Conservation (phyloP, 2,888 invertebrate genomes). For the Trissolcus brochymenae region DNA sequence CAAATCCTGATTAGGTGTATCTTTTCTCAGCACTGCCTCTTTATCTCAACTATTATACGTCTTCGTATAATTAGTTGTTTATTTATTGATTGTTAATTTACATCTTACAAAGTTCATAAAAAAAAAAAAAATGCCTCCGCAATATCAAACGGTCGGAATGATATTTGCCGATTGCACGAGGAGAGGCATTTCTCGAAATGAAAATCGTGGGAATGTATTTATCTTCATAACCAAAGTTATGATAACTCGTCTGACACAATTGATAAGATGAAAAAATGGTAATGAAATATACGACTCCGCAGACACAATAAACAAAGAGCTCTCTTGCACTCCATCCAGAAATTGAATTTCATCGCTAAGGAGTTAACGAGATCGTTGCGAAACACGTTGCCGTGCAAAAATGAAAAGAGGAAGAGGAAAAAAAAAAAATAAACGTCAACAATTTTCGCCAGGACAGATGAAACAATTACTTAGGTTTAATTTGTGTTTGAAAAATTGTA, state of each 20-base stretch:
- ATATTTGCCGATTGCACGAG: too few species aligned
- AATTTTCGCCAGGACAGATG: slow-evolving; percentile 11
- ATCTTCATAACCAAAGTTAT: background rate
- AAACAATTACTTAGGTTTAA: slow-evolving; percentile 8
- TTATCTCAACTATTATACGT: too few species aligned
- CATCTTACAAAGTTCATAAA: too few species aligned
- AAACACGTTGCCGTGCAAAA: background rate
- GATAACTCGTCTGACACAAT: background rate
- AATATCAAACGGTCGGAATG: too few species aligned
- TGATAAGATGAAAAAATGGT: slow-evolving; percentile 6
- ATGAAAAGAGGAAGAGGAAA: too few species aligned
- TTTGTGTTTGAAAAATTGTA: slow-evolving; percentile 30
- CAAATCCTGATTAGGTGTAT: too few species aligned
- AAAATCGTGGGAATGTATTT: slow-evolving; percentile 6
- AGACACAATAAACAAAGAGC: slow-evolving; percentile 13
- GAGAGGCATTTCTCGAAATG: background rate
- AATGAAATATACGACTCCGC: slow-evolving; percentile 8
- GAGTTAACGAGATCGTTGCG: slow-evolving; percentile 5
- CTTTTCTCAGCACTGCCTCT: too few species aligned
- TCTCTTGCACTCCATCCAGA: background rate
- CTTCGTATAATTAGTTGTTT: too few species aligned
- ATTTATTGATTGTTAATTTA: too few species aligned
- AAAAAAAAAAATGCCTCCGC: too few species aligned
- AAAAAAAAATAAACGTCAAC: background rate
- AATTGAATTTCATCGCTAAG: background rate